Evolutionary conservation across 1,140 invertebrate genomes (phyloP), one percentile per base, ranked within the genome.

Genomic region (Drosophila equinoxialis): DNA sequence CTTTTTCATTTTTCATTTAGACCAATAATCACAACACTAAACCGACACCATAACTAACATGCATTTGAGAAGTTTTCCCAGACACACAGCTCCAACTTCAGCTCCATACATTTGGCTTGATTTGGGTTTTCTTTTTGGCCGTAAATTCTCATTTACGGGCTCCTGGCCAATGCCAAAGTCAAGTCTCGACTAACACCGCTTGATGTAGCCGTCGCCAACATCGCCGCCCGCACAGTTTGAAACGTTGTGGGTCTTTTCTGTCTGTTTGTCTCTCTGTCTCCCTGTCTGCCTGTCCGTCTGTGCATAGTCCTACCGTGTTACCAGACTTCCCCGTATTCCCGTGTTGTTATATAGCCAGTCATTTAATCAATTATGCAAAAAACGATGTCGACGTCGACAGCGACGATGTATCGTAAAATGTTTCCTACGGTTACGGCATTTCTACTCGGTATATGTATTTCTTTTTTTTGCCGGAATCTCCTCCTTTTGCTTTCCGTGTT

Each of bases 331-430:
- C 17, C 45, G 17, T 51, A 51, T 51, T 51, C 45, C 45, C 45
- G 45, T 51, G 45, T 51, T 51, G 45, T 51, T 86, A 79, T 79
- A 86, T 79, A 75, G 76, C 79, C 83, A 87, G 79, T 82, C 83
- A 86, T 86, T 86, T 86, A 86, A 86, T 86, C 82, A 86, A 86
- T 86, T 86, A 86, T 86, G 82, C 82, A 86, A 86, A 86, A 86
- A 86, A 79, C 79, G 76, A 87, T 81, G 82, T 77, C 83, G 76
- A 77, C 74, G 74, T 74, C 59, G 65, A 79, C 72, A 72, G 73
- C 73, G 68, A 81, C 71, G 83, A 82, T 83, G 83, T 87, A 87
- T 82, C 79, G 82, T 86, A 77, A 82, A 87, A 77, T 87, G 82
- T 87, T 81, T 77, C 58, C 77, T 59, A 81, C 83, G 66, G 74